phyloP scores from a whole-genome alignment of 2,113 vertebrate species.

The Rhinogobius similis region DNA sequence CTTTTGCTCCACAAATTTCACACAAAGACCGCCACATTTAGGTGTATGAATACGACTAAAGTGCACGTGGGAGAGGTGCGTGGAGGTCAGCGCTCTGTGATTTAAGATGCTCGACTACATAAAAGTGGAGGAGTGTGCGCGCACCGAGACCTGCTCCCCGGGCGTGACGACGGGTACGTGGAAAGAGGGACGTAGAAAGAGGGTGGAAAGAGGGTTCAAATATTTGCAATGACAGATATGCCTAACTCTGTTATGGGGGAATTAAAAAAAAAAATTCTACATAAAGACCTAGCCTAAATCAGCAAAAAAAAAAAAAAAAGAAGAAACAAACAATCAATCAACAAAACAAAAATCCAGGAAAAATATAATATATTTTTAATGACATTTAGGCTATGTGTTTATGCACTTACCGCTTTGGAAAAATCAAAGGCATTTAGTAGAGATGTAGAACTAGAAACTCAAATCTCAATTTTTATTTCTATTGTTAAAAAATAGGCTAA shows the following conservation, averaged over 20 bases:
- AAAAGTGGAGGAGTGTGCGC: slow-evolving; percentile 61
- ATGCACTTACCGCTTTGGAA: background rate
- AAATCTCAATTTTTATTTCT: too few species aligned
- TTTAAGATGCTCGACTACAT: slow-evolving; percentile 84
- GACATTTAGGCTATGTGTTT: background rate
- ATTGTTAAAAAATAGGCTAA: too few species aligned
- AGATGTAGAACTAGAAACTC: background rate
- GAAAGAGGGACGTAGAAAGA: background rate
- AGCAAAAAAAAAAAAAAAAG: too few species aligned
- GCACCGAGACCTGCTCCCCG: slow-evolving; percentile 77
- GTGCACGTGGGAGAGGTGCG: slow-evolving; percentile 68
- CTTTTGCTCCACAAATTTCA: background rate
- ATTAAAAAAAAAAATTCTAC: too few species aligned
- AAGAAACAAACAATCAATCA: too few species aligned
- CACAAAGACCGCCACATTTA: background rate
- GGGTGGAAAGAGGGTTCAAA: too few species aligned
- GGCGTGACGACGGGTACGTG: slow-evolving; percentile 83
- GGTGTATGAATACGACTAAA: slow-evolving; percentile 78
- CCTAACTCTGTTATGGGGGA: too few species aligned
- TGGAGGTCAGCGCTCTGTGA: slow-evolving; percentile 66
- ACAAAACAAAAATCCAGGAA: too few species aligned
- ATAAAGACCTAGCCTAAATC: background rate
- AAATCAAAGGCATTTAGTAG: background rate
- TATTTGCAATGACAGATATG: too few species aligned
- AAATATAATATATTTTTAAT: too few species aligned